Evolutionary conservation across 1,140 invertebrate species (phyloP).

Genomic region (Grapholita molesta): DNA sequence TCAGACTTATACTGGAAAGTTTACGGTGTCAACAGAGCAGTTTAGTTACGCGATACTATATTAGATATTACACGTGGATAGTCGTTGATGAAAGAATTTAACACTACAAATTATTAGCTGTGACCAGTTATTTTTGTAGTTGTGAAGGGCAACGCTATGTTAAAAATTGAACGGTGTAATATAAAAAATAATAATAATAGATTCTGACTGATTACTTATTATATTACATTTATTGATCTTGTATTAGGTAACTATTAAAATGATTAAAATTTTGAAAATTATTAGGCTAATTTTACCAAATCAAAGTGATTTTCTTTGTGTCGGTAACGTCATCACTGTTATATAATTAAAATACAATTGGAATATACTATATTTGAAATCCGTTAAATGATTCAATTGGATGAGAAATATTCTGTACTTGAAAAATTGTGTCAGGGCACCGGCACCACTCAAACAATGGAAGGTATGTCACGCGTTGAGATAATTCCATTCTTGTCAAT

Average conservation of each 20-base stretch:
- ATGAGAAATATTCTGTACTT: not conserved
- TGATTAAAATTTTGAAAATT: no score
- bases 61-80: not conserved
- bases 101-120: not conserved
- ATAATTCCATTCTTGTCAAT: not conserved
- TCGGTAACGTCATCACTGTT: no score
- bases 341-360: no score
- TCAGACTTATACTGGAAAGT: not conserved
- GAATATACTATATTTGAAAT: not conserved
- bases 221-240: no score
- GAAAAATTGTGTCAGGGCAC: not conserved
- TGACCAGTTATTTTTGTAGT: not conserved
- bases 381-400: not conserved
- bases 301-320: no score
- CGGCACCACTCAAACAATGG: not conserved
- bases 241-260: no score
- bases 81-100: conserved; percentile 1
- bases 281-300: no score
- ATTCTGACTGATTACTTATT: no score
- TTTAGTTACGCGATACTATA: not conserved
- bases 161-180: not conserved
- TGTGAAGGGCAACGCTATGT: not conserved
- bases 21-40: not conserved
- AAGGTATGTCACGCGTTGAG: not conserved
- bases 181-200: no score